Conservation (phyloP, 2,888 invertebrate genomes). For the Patella pellucida region DNA sequence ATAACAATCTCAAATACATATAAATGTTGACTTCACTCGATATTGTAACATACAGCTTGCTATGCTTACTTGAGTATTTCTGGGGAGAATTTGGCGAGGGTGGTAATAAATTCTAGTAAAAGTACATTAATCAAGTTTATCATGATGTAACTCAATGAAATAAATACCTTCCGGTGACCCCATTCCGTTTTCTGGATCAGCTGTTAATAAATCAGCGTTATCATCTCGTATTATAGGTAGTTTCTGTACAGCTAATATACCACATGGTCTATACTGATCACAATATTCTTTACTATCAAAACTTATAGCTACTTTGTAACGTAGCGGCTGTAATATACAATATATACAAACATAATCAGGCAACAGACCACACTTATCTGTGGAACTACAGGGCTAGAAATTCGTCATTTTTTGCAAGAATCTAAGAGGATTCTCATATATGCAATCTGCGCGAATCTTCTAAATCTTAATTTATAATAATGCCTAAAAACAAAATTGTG, state of each 20-base stretch:
- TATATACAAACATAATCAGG: background rate
- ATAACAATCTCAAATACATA: too few relatives aligned
- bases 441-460: too few relatives aligned
- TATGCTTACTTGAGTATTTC: background rate
- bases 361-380: background rate
- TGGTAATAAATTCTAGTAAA: background rate
- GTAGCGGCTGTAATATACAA: constrained; percentile 80
- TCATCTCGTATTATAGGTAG: constrained; percentile 57
- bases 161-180: constrained; percentile 56
- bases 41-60: background rate
- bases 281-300: constrained; percentile 93
- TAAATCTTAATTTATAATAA: too few relatives aligned
- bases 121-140: background rate
- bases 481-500: too few relatives aligned
- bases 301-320: constrained; percentile 93
- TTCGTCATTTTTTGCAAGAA: too few relatives aligned
- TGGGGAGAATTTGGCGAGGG: background rate
- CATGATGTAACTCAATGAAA: background rate
- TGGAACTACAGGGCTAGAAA: too few relatives aligned
- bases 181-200: constrained; percentile 43
- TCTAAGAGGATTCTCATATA: too few relatives aligned
- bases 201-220: constrained; percentile 43
- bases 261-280: constrained; percentile 70
- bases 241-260: constrained; percentile 58
- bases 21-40: too few relatives aligned